Base-by-base conservation (phyloP, 64 coral and sea anemone species). In the Porites lutea region DNA sequence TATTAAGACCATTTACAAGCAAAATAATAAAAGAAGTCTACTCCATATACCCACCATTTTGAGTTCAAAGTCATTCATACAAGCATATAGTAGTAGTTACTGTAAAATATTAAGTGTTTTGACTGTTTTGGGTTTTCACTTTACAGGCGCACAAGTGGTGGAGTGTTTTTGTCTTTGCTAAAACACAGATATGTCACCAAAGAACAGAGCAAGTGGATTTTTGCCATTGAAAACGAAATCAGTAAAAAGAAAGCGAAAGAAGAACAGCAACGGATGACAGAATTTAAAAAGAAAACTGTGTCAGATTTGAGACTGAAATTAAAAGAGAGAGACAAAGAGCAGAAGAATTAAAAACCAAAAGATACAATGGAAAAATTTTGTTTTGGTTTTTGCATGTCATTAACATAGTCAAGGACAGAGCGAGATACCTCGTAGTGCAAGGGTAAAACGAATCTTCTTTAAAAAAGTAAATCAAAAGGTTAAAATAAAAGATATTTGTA, bases 141-240 rank as follows among this genome's bases (percentile, higher is more conserved):
- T 72, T n/a, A 59, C 75, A 98, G 96, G 49, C 89, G 96, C 13
- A 98, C 96, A 53, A 98, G 91, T 95, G 96, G 96, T 59, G 96
- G 96, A 13, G 88, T 98, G 13, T 98, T 98, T 92, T 69, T 98
- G 14, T 43, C 22, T 43, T 48, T 98, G 19, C 71, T 98, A 22
- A 98, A 98, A 51, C 62, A 82, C 50, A 86, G 88, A 92, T 98
- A 98, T 89, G 96, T 93, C 13, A 89, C 93, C 63, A 98, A 98
- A 63, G 92, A 95, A 82, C 93, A 98, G 65, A 79, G 83, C 51
- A 98, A 95, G 48, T 87, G 91, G 88, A 98, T 98, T 83, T 98
- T 92, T 89, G 88, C 92, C 23, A 73, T 63, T 50, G 89, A 91
- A 91, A 71, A 93, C 37, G 95, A 97, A 44, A 87, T 74, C 72